Conservation (phyloP, 2,797 vertebrate species). For the Danio choprae region DNA sequence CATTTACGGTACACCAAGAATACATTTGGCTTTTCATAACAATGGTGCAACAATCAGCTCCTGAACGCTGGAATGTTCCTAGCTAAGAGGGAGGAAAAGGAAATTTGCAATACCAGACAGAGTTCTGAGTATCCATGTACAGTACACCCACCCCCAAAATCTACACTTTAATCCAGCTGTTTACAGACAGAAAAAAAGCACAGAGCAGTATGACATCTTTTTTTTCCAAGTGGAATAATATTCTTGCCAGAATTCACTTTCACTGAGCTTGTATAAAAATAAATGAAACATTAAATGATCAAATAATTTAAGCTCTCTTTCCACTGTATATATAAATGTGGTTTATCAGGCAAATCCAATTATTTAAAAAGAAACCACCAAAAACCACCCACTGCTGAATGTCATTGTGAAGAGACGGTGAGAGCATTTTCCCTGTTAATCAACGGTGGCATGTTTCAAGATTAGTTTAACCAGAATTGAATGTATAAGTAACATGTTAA, state of each 20-base stretch:
- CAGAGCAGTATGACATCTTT: background rate
- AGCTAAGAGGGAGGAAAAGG: background rate
- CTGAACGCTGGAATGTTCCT: background rate
- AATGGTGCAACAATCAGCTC: background rate
- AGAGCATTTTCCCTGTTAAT: background rate
- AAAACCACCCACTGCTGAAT: background rate
- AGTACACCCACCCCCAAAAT: slow-evolving; percentile 11
- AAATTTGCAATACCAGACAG: background rate
- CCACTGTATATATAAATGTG: background rate
- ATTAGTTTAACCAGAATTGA: background rate
- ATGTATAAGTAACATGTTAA: background rate
- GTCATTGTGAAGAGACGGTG: background rate
- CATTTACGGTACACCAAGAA: slow-evolving; percentile 9
- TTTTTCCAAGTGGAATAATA: slow-evolving; percentile 6
- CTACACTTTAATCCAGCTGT: slow-evolving; percentile 8
- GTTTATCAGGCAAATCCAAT: slow-evolving; percentile 31
- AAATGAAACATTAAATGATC: slow-evolving; percentile 30
- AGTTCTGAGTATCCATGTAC: background rate
- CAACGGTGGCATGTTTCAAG: background rate
- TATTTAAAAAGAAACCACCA: slow-evolving; percentile 3
- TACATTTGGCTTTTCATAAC: background rate
- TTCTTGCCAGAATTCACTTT: slow-evolving; percentile 5
- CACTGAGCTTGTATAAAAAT: slow-evolving; percentile 8
- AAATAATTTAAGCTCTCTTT: slow-evolving; percentile 15
- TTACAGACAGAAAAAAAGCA: slow-evolving; percentile 16